Base-by-base conservation (phyloP, 35 echinoderm and acorn worm genomes). In the Apostichopus japonicus region DNA sequence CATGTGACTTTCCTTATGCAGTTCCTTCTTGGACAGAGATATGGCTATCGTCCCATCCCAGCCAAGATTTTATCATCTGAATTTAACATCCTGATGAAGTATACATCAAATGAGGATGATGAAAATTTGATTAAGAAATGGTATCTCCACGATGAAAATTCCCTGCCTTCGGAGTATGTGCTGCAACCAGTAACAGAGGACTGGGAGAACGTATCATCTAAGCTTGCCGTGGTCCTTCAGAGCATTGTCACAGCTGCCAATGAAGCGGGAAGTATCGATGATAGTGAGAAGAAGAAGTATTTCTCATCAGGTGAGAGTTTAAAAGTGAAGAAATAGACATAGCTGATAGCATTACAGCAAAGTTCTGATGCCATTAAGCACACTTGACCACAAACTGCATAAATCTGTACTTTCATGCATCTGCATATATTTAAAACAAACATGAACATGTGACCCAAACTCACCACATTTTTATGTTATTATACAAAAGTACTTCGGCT, bases 21-120 rank as follows among this genome's bases (percentile, higher is more conserved):
- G 96, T 98, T 95, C 57, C 55, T 98, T 25, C 91, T 98, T 2
- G 96, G 96, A 78, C 94, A 98, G 86, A 90, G 96, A 9, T 98
- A 98, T 87, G 96, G 96, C n/a, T 98, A 94, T 62, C 91, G 96
- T 55, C 94, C 94, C 22, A 87, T 92, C n/a, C 96, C 94, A 33
- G 90, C 96, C 62, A 88, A 77, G 53, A 96, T 98, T 75, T 79
- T 88, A 86, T 92, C 92, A 8, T 56, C 24, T 25, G 93, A 92
- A 78, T 98, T 91, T 77, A 73, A 92, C 1, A 81, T 92, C 23
- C 79, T 98, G 57, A n/a, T 84, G 25, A 91, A 94, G 54, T 81
- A 92, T 86, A 81, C 79, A 23, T 70, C 22, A 77, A 79, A 92
- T 1, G 55, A 5, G 21, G 91, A 90, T 83, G 53, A 86, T 71